Evolutionary conservation across 64 coral and sea anemone genomes (phyloP).

Genomic region (Montipora sp.): DNA sequence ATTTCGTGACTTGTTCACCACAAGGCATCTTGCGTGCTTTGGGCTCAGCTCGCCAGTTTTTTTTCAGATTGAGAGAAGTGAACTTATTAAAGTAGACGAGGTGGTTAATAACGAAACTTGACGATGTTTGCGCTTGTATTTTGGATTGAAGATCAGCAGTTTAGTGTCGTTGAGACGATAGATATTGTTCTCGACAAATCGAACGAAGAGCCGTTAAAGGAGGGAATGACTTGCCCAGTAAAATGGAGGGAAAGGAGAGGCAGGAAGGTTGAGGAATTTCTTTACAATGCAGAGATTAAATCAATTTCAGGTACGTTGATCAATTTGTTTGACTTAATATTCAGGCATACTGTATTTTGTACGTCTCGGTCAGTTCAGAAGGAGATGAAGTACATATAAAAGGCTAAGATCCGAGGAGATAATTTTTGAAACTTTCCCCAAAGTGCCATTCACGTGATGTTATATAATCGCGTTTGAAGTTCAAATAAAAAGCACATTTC

Average conservation of each 20-base stretch:
- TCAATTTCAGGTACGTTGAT: background rate
- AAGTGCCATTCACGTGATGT: too few relatives aligned
- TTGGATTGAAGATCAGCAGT: background rate
- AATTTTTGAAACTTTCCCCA: too few relatives aligned
- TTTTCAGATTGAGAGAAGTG: too few relatives aligned
- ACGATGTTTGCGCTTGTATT: background rate
- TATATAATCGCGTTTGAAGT: too few relatives aligned
- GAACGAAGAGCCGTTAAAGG: background rate
- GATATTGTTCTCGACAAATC: background rate
- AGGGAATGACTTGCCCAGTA: background rate
- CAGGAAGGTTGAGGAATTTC: background rate
- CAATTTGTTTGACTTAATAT: background rate
- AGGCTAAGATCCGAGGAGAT: too few relatives aligned
- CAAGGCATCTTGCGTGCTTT: background rate
- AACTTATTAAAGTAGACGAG: background rate
- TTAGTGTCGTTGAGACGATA: background rate
- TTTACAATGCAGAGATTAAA: background rate
- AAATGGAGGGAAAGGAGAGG: background rate
- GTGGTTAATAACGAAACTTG: background rate
- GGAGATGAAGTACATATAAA: background rate
- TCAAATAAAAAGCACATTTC: too few relatives aligned
- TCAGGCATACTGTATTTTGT: background rate
- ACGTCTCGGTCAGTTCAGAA: too few relatives aligned
- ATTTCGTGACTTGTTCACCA: too few relatives aligned
- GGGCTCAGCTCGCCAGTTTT: too few relatives aligned